Evolutionary conservation across 2,888 invertebrate genomes (phyloP).

Genomic region (Sinopyrophorus schimmeli): DNA sequence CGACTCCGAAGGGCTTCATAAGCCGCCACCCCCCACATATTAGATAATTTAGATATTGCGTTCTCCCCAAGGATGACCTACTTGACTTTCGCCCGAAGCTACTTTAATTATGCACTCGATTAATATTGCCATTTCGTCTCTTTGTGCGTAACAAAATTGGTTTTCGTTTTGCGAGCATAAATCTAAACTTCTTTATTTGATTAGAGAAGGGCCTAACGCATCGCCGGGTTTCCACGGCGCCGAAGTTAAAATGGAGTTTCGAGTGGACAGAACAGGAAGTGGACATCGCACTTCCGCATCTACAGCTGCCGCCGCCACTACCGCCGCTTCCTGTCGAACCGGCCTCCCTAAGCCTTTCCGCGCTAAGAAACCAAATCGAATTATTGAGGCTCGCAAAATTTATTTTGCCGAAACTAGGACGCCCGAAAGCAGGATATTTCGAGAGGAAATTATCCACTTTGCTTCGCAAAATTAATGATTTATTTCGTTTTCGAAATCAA

Average conservation of each 20-base stretch:
- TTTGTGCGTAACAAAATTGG: slow-evolving; percentile 21
- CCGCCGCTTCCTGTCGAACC: slow-evolving; percentile 23
- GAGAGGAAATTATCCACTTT: slow-evolving; percentile 16
- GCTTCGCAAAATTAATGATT: slow-evolving; percentile 6
- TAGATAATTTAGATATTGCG: slow-evolving; percentile 30
- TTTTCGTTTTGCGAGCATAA: slow-evolving; percentile 11
- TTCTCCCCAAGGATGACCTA: slow-evolving; percentile 30
- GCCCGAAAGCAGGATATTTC: slow-evolving; percentile 18
- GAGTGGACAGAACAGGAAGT: slow-evolving; percentile 33
- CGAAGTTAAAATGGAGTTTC: slow-evolving; percentile 27
- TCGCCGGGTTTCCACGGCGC: slow-evolving; percentile 7
- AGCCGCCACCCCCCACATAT: slow-evolving; percentile 17
- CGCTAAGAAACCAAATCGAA: slow-evolving; percentile 20
- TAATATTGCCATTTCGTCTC: slow-evolving; percentile 26
- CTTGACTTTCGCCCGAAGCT: slow-evolving; percentile 27
- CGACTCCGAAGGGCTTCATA: slow-evolving; percentile 26
- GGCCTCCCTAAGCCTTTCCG: slow-evolving; percentile 1
- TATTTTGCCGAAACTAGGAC: slow-evolving; percentile 16
- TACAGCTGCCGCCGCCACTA: slow-evolving; percentile 32
- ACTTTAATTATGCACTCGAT: slow-evolving; percentile 28
- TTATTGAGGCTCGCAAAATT: slow-evolving; percentile 18
- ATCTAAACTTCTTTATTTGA: slow-evolving; percentile 24
- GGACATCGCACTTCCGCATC: slow-evolving; percentile 31
- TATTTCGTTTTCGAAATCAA: too few species aligned
- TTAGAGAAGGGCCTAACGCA: slow-evolving; percentile 20